Percentiles rank a stretch among this genome's conserved stretches.
Conservation (phyloP, 2,113 vertebrate species). For the Sakesphorus luctuosus region DNA sequence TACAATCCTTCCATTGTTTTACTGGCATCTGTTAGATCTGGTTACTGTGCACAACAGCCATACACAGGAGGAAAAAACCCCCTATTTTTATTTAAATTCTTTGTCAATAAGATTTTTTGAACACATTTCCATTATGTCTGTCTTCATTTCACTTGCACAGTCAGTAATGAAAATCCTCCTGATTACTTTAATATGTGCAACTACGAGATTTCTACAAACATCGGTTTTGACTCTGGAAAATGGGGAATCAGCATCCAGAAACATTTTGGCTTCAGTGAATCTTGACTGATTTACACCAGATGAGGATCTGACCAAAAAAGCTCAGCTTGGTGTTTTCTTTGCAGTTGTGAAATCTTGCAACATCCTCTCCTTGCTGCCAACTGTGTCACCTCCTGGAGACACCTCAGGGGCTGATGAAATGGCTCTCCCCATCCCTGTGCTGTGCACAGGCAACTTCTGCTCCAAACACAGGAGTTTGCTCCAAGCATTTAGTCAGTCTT, state of each 20-base stretch:
- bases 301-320: background rate
- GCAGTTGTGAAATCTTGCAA: background rate
- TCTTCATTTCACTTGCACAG: slow-evolving; percentile 54
- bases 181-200: slow-evolving; percentile 55
- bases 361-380: background rate
- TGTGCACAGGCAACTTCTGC: background rate
- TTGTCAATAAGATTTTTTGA: slow-evolving; percentile 24
- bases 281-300: background rate
- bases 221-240: background rate
- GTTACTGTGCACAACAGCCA: slow-evolving; percentile 7
- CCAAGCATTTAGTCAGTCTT: background rate
- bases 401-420: background rate
- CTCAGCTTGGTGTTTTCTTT: background rate
- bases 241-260: background rate
- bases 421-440: background rate
- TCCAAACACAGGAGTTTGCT: background rate
- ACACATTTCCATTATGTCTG: slow-evolving; percentile 46
- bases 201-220: background rate
- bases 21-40: slow-evolving; percentile 34
- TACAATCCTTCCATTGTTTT: slow-evolving; percentile 56
- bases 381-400: background rate
- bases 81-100: slow-evolving; percentile 9
- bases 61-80: background rate
- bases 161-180: slow-evolving; percentile 40
- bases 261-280: background rate